Evolutionary conservation across 2,113 vertebrate genomes (phyloP).

Genomic region (Fregata magnificens): DNA sequence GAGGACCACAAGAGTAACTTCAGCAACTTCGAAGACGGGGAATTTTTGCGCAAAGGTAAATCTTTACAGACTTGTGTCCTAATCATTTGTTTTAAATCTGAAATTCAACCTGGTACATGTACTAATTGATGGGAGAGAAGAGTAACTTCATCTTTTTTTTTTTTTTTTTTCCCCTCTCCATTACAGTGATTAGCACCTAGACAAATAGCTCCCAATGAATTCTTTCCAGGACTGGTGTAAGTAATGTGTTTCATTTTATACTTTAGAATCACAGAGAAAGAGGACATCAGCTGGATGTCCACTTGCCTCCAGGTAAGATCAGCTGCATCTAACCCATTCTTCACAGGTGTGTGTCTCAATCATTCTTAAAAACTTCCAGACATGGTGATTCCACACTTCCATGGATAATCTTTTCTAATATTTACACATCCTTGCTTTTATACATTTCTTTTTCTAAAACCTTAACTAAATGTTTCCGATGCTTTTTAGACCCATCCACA

Average conservation of each 20-base stretch:
- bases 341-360: neutral
- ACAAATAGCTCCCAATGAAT: neutral
- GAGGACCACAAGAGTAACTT: neutral
- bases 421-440: neutral
- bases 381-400: neutral
- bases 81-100: neutral
- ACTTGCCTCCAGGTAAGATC: neutral
- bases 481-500: neutral
- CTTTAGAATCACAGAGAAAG: neutral
- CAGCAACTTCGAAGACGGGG: neutral
- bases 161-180: neutral
- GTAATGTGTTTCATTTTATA: neutral
- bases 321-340: neutral
- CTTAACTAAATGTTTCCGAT: neutral
- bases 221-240: neutral
- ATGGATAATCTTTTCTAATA: neutral
- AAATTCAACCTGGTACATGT: neutral
- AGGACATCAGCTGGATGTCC: neutral
- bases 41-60: neutral
- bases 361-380: neutral
- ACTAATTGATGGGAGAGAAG: neutral
- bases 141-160: neutral
- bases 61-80: neutral
- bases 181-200: neutral
- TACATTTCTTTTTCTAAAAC: neutral